Evolutionary conservation across 2,797 vertebrate genomes (phyloP).

Genomic region (Sebastes aleutianus): DNA sequence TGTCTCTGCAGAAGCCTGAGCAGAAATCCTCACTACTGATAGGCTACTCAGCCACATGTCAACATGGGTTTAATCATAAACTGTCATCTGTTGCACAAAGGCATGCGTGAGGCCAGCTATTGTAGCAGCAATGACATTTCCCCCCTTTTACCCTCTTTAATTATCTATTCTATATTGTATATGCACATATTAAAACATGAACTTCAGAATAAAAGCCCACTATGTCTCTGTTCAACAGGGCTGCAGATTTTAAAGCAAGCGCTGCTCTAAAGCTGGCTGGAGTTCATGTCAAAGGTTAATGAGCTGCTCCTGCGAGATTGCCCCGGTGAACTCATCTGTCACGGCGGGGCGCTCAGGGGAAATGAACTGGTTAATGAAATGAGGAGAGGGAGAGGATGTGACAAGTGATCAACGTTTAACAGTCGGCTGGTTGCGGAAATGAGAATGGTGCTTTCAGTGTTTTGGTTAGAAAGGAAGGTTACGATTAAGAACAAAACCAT

Average conservation of each 20-base stretch:
- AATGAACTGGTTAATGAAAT: conserved; percentile 71
- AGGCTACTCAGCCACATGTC: conserved; percentile 22
- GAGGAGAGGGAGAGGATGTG: conserved; percentile 55
- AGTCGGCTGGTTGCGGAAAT: conserved; percentile 50
- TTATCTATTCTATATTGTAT: not conserved
- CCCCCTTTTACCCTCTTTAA: not conserved
- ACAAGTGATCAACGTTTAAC: conserved; percentile 58
- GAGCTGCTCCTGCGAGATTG: conserved; percentile 39
- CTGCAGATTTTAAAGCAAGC: conserved; percentile 22
- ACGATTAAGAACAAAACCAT: conserved; percentile 5
- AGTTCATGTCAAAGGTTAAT: conserved; percentile 76
- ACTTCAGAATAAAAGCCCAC: not conserved
- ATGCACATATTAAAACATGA: not conserved
- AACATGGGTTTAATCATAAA: conserved; percentile 59
- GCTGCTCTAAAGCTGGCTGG: conserved; percentile 1
- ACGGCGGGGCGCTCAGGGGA: conserved; percentile 56
- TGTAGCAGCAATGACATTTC: not conserved
- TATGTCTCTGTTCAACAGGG: conserved; percentile 3
- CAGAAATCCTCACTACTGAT: conserved; percentile 64
- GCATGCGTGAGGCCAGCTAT: conserved; percentile 16
- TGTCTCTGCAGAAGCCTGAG: conserved; percentile 78
- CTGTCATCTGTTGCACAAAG: conserved; percentile 35
- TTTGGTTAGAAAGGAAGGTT: not conserved
- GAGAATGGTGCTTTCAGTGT: conserved; percentile 6
- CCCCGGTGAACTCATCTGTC: conserved; percentile 61